phyloP scores from a whole-genome alignment of 2,797 vertebrate genomes.

The Galago senegalensis region DNA sequence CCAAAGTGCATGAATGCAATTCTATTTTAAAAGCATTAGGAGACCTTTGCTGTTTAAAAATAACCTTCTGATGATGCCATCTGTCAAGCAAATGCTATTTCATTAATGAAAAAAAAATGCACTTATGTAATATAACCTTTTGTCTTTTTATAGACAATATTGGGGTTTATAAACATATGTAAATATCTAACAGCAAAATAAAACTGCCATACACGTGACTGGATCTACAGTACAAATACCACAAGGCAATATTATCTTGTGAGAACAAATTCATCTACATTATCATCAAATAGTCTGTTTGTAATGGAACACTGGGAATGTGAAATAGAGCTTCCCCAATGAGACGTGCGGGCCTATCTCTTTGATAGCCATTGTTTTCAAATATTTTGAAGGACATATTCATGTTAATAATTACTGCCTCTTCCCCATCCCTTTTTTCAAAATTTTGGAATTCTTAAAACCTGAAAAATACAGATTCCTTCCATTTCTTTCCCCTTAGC shows the following conservation, averaged over 20 bases:
- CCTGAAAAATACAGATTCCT: background rate
- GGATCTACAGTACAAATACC: background rate
- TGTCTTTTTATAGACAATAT: background rate
- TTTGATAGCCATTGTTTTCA: background rate
- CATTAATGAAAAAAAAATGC: conserved; percentile 21
- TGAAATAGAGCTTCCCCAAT: background rate
- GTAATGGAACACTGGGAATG: background rate
- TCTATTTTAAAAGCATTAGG: background rate
- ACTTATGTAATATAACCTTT: background rate
- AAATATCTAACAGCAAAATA: background rate
- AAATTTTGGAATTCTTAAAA: background rate
- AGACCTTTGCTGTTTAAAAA: conserved; percentile 56
- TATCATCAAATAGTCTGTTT: background rate
- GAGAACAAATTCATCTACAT: background rate
- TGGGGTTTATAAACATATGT: background rate
- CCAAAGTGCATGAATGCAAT: background rate
- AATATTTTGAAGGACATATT: background rate
- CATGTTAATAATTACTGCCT: background rate
- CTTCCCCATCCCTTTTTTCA: background rate
- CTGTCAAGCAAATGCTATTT: conserved; percentile 42
- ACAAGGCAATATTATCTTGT: background rate
- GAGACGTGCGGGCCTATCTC: background rate
- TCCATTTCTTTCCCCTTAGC: background rate
- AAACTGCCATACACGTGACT: background rate
- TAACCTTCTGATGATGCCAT: conserved; percentile 32